Base-by-base conservation (phyloP, 2,888 invertebrate species). In the Nasonovia ribisnigri region DNA sequence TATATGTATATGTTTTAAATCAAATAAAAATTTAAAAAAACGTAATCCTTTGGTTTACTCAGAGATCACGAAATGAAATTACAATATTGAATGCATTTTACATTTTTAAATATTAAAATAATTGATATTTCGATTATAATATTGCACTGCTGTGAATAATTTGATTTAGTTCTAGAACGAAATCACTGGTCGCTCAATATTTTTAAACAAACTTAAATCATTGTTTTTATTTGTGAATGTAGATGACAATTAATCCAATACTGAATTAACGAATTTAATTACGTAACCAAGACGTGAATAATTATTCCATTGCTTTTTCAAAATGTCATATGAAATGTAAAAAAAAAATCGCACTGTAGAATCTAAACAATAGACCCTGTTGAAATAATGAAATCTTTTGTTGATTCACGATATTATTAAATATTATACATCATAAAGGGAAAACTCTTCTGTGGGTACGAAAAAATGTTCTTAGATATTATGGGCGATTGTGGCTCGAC, bases 231-330 rank as follows among this genome's bases (percentile, higher is more conserved):
- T 77, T 77, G 8, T 8, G 20, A 36, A 77, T 77, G 36, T 77
- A 77, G 42, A 77, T 36, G 0, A 0, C 42, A 16, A 26, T 42
- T 57, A 43, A 90, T 67, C n/a, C 46, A 8, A 48, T 67, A 46
- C 20, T 77, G 36, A 77, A 88, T 24, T 36, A 54, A 24, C 24
- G 54, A 54, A 88, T 88, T 54, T 88, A 88, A 88, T 88, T 88
- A 54, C 88, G 42, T 24, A 42, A 54, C 42, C n/a, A 54, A 54
- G 26, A 0, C 24, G 36, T 51, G 24, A 88, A n/a, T 42, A 88
- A 51, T 54, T 54, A 54, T 88, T 42, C 8, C 88, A 42, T 54
- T 42, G 54, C n/a, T 36, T 54, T 10, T 88, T 54, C 36, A 42
- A 10, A 54, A 88, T 54, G 42, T 16, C 54, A 16, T 26, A 11